These are phyloP conservation scores for Platysteira castanea DNA, from an alignment of 2,113 vertebrate genomes.

Conservation along the genomic window DNA sequence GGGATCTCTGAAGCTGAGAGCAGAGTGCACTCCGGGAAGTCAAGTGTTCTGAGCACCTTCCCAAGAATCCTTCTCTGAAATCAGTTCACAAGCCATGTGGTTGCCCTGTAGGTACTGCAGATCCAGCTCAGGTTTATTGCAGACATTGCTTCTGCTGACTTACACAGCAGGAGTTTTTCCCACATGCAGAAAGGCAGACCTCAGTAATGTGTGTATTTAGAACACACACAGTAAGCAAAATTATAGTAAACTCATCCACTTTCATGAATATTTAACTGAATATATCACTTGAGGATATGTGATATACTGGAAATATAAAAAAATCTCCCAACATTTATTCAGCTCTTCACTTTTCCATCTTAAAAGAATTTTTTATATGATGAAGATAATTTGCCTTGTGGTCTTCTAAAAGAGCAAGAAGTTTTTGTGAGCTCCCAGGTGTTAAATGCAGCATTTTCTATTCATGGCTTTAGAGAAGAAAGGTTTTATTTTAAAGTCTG, in stretches of 20 bases:
- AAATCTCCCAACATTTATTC: not conserved
- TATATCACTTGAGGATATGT: not conserved
- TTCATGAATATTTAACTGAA: not conserved
- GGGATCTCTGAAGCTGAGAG: not conserved
- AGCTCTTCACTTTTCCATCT: not conserved
- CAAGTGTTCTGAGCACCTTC: not conserved
- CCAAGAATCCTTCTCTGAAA: not conserved
- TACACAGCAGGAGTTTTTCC: not conserved
- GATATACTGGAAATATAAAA: not conserved
- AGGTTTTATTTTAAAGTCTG: constrained; percentile 45
- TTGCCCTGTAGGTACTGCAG: not conserved
- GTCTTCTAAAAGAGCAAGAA: not conserved
- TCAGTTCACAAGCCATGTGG: not conserved
- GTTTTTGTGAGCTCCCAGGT: not conserved
- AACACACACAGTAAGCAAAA: not conserved
- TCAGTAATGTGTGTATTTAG: not conserved
- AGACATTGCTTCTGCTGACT: not conserved
- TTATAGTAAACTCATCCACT: not conserved
- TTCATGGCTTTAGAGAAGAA: constrained; percentile 15
- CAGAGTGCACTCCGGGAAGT: not conserved
- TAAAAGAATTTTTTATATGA: not conserved
- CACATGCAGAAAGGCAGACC: not conserved
- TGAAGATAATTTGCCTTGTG: not conserved
- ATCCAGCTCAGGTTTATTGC: not conserved
- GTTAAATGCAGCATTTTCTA: not conserved